Base-by-base conservation (phyloP, 2,113 vertebrate species). In the Phainopepla nitens region DNA sequence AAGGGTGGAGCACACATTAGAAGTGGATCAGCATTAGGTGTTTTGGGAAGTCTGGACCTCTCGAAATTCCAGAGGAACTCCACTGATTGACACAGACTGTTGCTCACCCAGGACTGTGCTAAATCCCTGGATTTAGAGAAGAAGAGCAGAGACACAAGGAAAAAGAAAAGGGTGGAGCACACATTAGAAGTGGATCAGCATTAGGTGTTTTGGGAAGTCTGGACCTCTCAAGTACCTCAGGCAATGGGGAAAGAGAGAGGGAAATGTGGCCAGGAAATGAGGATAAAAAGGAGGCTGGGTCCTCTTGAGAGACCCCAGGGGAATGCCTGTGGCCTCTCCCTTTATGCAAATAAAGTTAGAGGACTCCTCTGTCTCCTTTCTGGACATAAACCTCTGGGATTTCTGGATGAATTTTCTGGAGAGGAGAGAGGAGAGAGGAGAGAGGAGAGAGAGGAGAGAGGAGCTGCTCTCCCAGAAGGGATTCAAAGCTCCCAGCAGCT, bases 231-330 rank as follows among this genome's bases (percentile, higher is more conserved):
- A 39, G 17, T 7, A 33, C 28, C n/a, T 47, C n/a, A 47, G 42
- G 7, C 10, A 39, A 8, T 8, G 42, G 51, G 15, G 50, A 49
- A 36, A 28, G 45, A 68, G 45, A 68, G 51, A 68, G 16, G 22
- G 49, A 53, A 64, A 65, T 18, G 47, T 1, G 4, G 23, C 7
- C 0, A 1, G 47, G 10, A 80, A 66, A 80, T 56, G 2, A 2
- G 17, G 51, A 33, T 39, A 11, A 22, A 56, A 45, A 39, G 22
- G 42, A 68, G 28, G 3, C 41, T 33, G 10, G 0, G 0, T 16
- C 21, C 61, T 56, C 41, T 1, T 31, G 50, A 42, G 60, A 28
- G 11, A 58, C 11, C 19, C 23, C 33, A 57, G 1, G 5, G 29
- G 18, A 16, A 56, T 21, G 16, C 13, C 10, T 42, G 8, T 28